phyloP scores from a whole-genome alignment of 2,888 invertebrate genomes.

The Sicus ferrugineus region DNA sequence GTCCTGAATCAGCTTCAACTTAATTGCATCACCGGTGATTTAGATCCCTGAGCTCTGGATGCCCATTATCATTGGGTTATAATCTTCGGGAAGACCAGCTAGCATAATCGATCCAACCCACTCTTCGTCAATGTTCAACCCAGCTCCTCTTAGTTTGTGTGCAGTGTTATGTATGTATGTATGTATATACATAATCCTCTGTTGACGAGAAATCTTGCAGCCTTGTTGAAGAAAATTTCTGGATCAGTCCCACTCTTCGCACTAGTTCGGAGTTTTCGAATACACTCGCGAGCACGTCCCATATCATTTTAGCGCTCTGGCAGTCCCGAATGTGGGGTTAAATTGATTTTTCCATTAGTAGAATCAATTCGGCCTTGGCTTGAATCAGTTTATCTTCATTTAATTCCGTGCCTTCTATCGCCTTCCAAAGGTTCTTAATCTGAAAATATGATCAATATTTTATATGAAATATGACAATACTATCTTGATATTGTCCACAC shows the following conservation, averaged over 20 bases:
- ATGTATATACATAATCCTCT: constrained; percentile 48
- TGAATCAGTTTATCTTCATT: neutral
- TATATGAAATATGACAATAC: too few relatives aligned
- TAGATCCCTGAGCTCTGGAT: constrained; percentile 30
- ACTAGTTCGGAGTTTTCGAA: neutral
- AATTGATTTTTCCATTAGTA: constrained; percentile 23
- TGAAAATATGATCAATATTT: too few relatives aligned
- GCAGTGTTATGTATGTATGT: constrained; percentile 47
- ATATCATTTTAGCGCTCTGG: neutral
- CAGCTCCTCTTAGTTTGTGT: constrained; percentile 46
- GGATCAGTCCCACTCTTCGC: neutral
- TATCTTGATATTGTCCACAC: too few relatives aligned
- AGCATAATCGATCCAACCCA: constrained; percentile 51
- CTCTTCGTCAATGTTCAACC: constrained; percentile 40
- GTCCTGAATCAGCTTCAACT: constrained; percentile 27
- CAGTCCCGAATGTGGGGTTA: neutral
- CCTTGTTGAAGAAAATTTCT: neutral
- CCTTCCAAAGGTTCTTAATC: too few relatives aligned
- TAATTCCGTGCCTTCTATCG: too few relatives aligned
- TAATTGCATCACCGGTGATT: constrained; percentile 31
- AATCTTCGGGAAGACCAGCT: constrained; percentile 41
- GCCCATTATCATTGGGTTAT: constrained; percentile 31
- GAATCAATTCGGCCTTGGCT: neutral
- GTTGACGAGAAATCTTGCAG: neutral
- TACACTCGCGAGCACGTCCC: neutral